Base-by-base conservation (phyloP, 2,113 vertebrate genomes). In the Junco hyemalis region DNA sequence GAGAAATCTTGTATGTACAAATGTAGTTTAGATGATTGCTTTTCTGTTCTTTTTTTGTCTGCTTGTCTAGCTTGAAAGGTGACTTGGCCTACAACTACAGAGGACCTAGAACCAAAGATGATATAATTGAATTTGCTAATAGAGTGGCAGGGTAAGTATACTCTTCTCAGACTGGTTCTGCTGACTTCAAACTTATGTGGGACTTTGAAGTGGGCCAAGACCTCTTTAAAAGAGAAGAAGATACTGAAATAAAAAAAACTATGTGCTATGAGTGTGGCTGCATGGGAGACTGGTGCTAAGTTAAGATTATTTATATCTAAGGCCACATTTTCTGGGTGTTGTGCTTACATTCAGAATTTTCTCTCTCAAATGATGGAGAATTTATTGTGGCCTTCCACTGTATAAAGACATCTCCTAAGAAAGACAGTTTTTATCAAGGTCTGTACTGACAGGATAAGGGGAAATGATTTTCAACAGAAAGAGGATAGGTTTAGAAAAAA, bases 111-210 rank as follows among this genome's bases (percentile, higher is more conserved):
- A 99, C 99, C 92, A 99, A 99, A 98, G 99, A 99, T 90, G 99
- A 99, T 94, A 99, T 99, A 71, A 97, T 99, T 82, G 99, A 99
- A 92, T 99, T 99, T 98, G 98, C 99, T 94, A 99, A 99, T 97
- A 98, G 99, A 97, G 99, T 99, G 54, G 98, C 99, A 44, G 99
- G 99, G 99, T 99, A 95, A 99, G 99, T 97, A 53, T 71, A 33
- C 33, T 78, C 5, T 76, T 93, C 8, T 81, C 48, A 87, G 51
- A 54, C 12, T 51, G 12, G 2, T 78, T 91, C 18, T 76, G 5
- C 8, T 72, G 22, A 11, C 36, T 87, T 93, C 29, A 69, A 16
- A 45, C 8, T 79, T 69, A 14, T 0, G 1, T 53, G 40, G 4
- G 5, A 57, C 71, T 87, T 90, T 63, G 45, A 65, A 18, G 14